phyloP scores from a whole-genome alignment of 92 coral and sea anemone genomes.

The Montipora capitata region DNA sequence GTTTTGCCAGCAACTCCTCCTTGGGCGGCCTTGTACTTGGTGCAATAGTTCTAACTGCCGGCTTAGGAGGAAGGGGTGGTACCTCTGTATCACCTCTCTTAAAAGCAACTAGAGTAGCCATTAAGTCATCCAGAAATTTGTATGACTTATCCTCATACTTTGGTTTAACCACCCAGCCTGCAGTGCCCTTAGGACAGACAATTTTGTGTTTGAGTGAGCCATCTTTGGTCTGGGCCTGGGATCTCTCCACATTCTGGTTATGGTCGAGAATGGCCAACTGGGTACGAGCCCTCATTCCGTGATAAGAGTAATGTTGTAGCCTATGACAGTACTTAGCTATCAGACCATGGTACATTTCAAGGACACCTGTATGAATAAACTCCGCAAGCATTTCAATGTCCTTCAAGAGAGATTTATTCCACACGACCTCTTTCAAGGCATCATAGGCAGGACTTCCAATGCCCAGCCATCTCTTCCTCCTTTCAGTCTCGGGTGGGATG shows the following conservation, averaged over 20 bases:
- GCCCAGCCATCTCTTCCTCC: neutral
- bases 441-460: conserved; percentile 22
- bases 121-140: neutral
- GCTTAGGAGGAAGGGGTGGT: conserved; percentile 7
- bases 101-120: neutral
- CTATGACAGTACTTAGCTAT: conserved; percentile 30
- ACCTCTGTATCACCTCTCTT: conserved; percentile 6
- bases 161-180: neutral
- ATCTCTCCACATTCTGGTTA: neutral
- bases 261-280: conserved; percentile 9
- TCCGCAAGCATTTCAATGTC: conserved; percentile 17
- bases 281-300: conserved; percentile 32
- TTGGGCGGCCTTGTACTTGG: neutral
- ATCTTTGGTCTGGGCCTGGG: neutral
- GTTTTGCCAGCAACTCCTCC: neutral
- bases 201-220: neutral
- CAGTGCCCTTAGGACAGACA: no score
- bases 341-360: conserved; percentile 23
- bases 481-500: conserved; percentile 21
- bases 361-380: conserved; percentile 8
- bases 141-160: conserved; percentile 1
- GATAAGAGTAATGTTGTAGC: conserved; percentile 11
- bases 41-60: neutral
- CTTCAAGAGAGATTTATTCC: neutral
- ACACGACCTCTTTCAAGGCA: conserved; percentile 4